These are phyloP conservation scores for Tyrannus savana DNA, from an alignment of 2,113 vertebrate genomes.

Conservation along the genomic window DNA sequence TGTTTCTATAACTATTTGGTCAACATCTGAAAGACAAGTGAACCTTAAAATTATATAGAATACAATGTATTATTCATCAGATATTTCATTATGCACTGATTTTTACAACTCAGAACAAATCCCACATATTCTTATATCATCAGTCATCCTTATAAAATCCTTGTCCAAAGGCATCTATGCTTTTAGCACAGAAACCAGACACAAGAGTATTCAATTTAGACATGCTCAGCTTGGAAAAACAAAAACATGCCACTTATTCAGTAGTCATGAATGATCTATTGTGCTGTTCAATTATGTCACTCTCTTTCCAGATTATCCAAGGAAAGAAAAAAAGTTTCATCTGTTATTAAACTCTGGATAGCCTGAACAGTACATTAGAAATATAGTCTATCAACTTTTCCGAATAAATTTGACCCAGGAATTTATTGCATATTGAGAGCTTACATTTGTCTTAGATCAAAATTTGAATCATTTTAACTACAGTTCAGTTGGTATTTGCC, in stretches of 20 bases:
- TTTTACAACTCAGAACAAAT: not conserved
- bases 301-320: not conserved
- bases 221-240: not conserved
- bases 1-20: not conserved
- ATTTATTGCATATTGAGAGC: not conserved
- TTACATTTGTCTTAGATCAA: not conserved
- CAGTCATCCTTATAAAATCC: not conserved
- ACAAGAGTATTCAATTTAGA: not conserved
- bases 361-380: not conserved
- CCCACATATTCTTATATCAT: not conserved
- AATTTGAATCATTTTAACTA: not conserved
- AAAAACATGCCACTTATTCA: not conserved
- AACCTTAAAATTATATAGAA: not conserved
- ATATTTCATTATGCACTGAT: not conserved
- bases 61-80: not conserved
- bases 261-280: not conserved
- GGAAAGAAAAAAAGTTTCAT: not conserved
- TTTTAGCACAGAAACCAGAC: not conserved
- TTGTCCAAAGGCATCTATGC: not conserved
- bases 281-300: not conserved
- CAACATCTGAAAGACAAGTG: not conserved
- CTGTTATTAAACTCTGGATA: not conserved
- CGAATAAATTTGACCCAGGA: not conserved
- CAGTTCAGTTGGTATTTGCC: not conserved
- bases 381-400: not conserved